These are phyloP conservation scores for Tarsius wallacei DNA, from an alignment of 2,797 vertebrate genomes.

Conservation along the genomic window DNA sequence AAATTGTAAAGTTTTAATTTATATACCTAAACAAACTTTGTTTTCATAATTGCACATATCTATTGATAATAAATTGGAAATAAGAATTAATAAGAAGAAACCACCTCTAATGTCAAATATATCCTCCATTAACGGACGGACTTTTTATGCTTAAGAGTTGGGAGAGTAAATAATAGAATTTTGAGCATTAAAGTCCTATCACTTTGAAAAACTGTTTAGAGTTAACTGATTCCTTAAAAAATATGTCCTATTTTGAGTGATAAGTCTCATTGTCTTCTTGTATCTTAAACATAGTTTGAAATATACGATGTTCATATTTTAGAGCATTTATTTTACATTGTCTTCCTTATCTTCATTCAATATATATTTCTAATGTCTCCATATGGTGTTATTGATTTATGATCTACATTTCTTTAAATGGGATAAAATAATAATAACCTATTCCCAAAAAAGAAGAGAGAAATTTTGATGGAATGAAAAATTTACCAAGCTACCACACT, in stretches of 20 bases:
- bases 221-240: background rate
- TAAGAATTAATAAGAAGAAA: background rate
- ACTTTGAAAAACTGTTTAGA: background rate
- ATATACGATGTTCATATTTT: background rate
- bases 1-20: background rate
- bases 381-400: background rate
- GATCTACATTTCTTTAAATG: background rate
- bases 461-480: background rate
- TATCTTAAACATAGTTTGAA: background rate
- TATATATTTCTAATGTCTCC: background rate
- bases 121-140: background rate
- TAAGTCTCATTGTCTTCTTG: background rate
- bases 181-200: background rate
- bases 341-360: background rate
- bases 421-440: background rate
- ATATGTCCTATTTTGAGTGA: background rate
- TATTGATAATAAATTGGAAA: background rate
- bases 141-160: background rate
- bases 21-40: background rate
- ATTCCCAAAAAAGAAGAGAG: background rate
- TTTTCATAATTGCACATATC: background rate
- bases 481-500: background rate
- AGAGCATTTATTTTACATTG: background rate
- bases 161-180: background rate
- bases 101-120: background rate